Evolutionary conservation across 2,888 invertebrate genomes (phyloP), one percentile per base, ranked within the genome.

Genomic region (Orthonevra nobilis): DNA sequence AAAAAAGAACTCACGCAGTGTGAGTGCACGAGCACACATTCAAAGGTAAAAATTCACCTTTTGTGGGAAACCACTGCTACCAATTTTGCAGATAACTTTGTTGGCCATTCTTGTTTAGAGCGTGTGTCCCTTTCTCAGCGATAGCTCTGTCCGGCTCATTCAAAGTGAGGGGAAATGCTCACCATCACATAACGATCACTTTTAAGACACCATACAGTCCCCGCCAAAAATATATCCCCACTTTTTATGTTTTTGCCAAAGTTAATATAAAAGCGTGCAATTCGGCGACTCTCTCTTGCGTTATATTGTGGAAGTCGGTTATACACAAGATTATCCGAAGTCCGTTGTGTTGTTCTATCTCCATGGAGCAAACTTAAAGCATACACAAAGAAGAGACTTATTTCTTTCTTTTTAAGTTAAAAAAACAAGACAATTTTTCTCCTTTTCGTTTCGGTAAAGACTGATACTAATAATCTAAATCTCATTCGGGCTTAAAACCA

Each of bases 211-310:
- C 64, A 69, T 81, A 58, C 69, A 69, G 74, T 75, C 74, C 74
- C 74, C 74, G 69, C 54, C 69, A 60, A 63, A 75, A 69, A 69
- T 66, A 58, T 70, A 52, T 66, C 81, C 82, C 82, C 81, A 83
- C 82, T 68, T 81, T 68, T 42, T 46, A 38, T 26, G n/a, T 81
- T 81, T n/a, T 74, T 40, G 69, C 23, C 68, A 72, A 81, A 82
- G 82, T 83, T 82, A 81, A 84, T 84, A 84, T 84, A 84, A 84
- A 84, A 84, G 84, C 83, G 74, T 82, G 82, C 82, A 83, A 82
- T 83, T 81, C 69, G 72, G 82, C 75, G 82, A 83, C 82, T 83
- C 84, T 83, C 83, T 84, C 84, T 84, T 84, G 82, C 84, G 84
- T 84, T 84, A 81, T 72, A 79, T 73, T 83, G 83, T 83, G 82